Percentiles rank a stretch among this genome's conserved stretches.
Conservation (phyloP, 2,888 invertebrate species). For the Ophraella communa region DNA sequence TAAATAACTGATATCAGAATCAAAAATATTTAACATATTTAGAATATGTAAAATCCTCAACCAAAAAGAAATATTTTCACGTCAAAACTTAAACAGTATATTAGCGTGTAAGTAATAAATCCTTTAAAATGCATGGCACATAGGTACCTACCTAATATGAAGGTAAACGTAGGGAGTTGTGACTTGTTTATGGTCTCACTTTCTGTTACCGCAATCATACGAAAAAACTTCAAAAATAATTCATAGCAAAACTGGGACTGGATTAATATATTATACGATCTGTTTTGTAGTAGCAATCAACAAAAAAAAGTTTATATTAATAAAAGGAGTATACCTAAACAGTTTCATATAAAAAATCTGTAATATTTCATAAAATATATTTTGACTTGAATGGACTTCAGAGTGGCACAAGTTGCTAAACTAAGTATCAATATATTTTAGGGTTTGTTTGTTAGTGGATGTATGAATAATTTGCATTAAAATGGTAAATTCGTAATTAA, state of each 20-base stretch:
- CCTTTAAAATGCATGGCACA: constrained; percentile 19
- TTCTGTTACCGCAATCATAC: constrained; percentile 8
- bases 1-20: too few relatives aligned
- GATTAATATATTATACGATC: neutral
- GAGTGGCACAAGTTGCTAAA: too few relatives aligned
- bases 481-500: too few relatives aligned
- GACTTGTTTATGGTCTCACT: constrained; percentile 37
- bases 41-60: neutral
- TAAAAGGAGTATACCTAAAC: too few relatives aligned
- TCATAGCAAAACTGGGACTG: constrained; percentile 3
- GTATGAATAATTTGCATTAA: too few relatives aligned
- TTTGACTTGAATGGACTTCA: too few relatives aligned
- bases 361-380: neutral
- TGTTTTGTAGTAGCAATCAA: neutral
- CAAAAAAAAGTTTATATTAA: neutral
- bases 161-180: constrained; percentile 27
- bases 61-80: neutral
- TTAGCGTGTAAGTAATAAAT: constrained; percentile 18
- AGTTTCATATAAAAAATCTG: too few relatives aligned
- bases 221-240: constrained; percentile 7
- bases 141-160: constrained; percentile 29
- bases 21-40: neutral
- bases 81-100: neutral
- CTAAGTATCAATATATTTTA: too few relatives aligned
- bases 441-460: too few relatives aligned